These are phyloP conservation scores for Pangasianodon gigas DNA, from an alignment of 2,113 vertebrate species.

Conservation along the genomic window DNA sequence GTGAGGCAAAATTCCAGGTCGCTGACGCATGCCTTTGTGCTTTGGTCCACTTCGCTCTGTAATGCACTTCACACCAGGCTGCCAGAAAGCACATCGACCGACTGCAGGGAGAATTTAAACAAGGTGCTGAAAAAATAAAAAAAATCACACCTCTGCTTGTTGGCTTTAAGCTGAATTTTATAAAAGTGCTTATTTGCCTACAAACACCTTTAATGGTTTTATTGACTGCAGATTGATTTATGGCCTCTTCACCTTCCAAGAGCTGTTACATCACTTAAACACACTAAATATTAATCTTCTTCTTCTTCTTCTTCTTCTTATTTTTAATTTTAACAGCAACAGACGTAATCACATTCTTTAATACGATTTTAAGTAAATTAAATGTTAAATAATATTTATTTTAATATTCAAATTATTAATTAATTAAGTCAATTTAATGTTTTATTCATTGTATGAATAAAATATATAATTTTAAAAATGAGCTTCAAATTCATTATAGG, in stretches of 20 bases:
- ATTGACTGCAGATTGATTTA: background rate
- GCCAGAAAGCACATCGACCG: constrained; percentile 24
- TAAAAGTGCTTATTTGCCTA: background rate
- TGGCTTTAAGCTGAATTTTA: background rate
- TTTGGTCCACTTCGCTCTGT: constrained; percentile 10
- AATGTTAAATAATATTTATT: too few relatives aligned
- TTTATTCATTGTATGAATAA: too few relatives aligned
- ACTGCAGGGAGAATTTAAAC: background rate
- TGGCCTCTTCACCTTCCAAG: background rate
- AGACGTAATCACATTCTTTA: too few relatives aligned
- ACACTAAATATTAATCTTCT: background rate
- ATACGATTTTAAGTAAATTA: too few relatives aligned
- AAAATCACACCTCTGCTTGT: background rate
- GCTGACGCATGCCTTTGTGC: constrained; percentile 18
- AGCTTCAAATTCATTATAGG: too few relatives aligned
- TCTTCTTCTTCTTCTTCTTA: too few relatives aligned
- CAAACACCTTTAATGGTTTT: background rate
- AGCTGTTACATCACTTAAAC: too few relatives aligned
- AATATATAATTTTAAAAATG: too few relatives aligned
- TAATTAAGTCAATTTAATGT: too few relatives aligned
- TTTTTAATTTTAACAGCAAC: too few relatives aligned
- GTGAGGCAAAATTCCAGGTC: background rate
- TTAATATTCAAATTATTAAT: too few relatives aligned
- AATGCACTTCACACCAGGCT: constrained; percentile 16
- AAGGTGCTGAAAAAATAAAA: background rate